Conservation (phyloP, 2,888 invertebrate genomes). For the Antheraea assamensis region DNA sequence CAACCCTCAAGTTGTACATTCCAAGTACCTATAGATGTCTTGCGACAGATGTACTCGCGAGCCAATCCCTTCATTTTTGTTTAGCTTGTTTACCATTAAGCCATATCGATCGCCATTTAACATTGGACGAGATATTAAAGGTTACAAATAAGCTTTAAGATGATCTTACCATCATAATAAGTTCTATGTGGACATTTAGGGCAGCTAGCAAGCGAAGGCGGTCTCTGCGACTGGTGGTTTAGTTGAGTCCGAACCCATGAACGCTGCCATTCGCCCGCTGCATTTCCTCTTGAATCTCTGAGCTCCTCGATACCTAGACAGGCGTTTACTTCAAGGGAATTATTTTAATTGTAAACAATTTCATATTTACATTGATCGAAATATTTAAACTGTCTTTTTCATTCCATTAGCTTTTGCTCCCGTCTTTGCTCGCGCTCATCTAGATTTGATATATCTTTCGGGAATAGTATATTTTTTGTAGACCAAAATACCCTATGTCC, state of each 20-base stretch:
- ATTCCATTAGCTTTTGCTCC: too few species aligned
- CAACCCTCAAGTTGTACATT: too few species aligned
- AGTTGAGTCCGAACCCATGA: conserved; percentile 60
- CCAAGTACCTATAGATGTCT: too few species aligned
- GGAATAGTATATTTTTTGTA: too few species aligned
- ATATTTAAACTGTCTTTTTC: background rate
- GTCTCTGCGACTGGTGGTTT: conserved; percentile 67
- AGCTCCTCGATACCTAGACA: conserved; percentile 77
- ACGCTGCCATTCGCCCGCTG: conserved; percentile 68
- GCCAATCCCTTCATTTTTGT: too few species aligned
- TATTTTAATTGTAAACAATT: conserved; percentile 38
- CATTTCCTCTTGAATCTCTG: conserved; percentile 77
- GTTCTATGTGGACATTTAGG: conserved; percentile 63
- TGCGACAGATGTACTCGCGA: too few species aligned
- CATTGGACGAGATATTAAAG: too few species aligned
- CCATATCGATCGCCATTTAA: too few species aligned
- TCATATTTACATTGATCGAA: background rate
- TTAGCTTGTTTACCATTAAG: too few species aligned
- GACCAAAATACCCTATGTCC: too few species aligned
- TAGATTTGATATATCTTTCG: too few species aligned
- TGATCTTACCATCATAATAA: conserved; percentile 61
- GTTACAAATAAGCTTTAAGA: background rate
- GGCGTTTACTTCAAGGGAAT: conserved; percentile 59
- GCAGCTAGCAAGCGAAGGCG: conserved; percentile 77
- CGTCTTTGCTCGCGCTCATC: too few species aligned